Base-by-base conservation (phyloP, 2,888 invertebrate species). In the Dysmachus trigonus region DNA sequence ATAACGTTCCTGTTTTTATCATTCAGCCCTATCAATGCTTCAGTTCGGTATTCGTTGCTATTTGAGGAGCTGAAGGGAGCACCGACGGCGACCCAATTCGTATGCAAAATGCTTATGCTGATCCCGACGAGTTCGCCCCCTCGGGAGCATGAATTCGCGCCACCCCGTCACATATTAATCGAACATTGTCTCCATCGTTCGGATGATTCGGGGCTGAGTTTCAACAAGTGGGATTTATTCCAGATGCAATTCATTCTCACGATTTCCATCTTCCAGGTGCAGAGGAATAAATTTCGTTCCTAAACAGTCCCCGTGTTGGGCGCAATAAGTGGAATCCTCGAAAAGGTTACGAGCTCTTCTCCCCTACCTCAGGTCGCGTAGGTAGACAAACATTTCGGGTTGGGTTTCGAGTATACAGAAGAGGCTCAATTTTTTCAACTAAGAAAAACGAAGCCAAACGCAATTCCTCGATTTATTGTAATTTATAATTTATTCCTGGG, bases 1-100 rank as follows among this genome's bases (percentile, higher is more conserved):
- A 51, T 79, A 51, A 79, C 31, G 79, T 51, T 51, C 51, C 30
- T 27, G 27, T 79, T 79, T 51, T 51, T 79, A 79, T 79, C 79
- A 79, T n/a, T 31, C 27, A 62, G 62, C 62, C 62, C 62, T 10
- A 62, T 35, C 74, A 18, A 74, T 74, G 33, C n/a, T 30, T 6
- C 76, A 35, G 76, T 76, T 76, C 38, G 76, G 35, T 18, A 38
- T 38, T 38, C 38, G 13, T n/a, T 35, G 4, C n/a, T 18, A 18
- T n/a, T 10, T 76, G 35, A 10, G 38, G 22, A 7, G 22, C 41
- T 10, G 76, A 1, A 15, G 27, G 62, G 22, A 27, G 22, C 62
- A 2, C n/a, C 62, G 62, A 4, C 53, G 18, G 22, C 18, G 22
- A 62, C 62, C 22, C 27, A 62, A 62, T 62, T 62, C 27, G 62